Base-by-base conservation (phyloP, 2,797 vertebrate genomes). In the Galaxias olidus region DNA sequence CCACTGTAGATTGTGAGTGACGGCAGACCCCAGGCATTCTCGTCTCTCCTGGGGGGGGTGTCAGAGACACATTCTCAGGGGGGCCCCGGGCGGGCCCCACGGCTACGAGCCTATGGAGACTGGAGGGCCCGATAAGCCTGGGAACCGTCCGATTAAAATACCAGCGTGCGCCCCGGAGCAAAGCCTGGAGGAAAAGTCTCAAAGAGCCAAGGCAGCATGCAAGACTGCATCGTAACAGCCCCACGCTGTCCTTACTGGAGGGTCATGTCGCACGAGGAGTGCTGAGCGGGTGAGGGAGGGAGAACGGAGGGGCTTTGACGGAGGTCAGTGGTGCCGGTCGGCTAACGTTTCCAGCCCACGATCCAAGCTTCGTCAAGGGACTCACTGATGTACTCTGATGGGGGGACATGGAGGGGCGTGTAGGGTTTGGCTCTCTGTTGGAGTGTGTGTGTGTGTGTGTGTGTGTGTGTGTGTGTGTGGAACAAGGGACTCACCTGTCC, bases 401-500 rank as follows among this genome's bases (percentile, higher is more conserved):
- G 50, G 3, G 7, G 20, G 30, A 53, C 9, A n/a, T n/a, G n/a
- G 4, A n/a, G n/a, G 42, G 17, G 10, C 8, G 51, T 48, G 53
- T 9, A 58, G 49, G 17, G 59, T n/a, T 13, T 43, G 52, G 44
- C 45, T 55, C 4, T 49, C 13, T 55, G 57, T 46, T 41, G 48
- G 51, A 59, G 48, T 48, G 40, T 49, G 30, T 40, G 11, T n/a
- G n/a, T n/a, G n/a, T n/a, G n/a, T n/a, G n/a, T n/a, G n/a, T n/a
- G n/a, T n/a, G n/a, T n/a, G n/a, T n/a, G n/a, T n/a, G n/a, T n/a
- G n/a, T n/a, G n/a, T n/a, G n/a, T n/a, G n/a, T n/a, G 17, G 18
- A 12, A 6, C 10, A 58, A 10, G 30, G 47, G n/a, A 71, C 89
- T 91, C 88, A 95, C 93, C 91, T 94, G 93, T 82, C 94, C 94